Base-by-base conservation (phyloP, 2,797 vertebrate species). In the Sebastiscus tertius region DNA sequence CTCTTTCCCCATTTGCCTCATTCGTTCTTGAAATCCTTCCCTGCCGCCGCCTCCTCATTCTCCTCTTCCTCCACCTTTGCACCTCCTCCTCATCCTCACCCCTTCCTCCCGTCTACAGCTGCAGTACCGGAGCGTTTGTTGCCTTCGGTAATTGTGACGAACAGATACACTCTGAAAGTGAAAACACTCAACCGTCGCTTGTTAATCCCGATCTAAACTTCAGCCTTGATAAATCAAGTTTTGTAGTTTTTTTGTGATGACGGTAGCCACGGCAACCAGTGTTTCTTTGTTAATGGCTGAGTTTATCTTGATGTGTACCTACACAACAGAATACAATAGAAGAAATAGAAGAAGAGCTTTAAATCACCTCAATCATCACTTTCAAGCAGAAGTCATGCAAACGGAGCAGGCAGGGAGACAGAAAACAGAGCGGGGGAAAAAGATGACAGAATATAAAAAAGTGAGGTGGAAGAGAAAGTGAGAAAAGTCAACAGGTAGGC, bases 401-500 rank as follows among this genome's bases (percentile, higher is more conserved):
- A 52, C 67, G 31, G 18, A 56, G 24, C 10, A 75, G 67, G 8
- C 24, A 65, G 27, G 14, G 24, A 59, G 18, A 36, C 4, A 33
- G 27, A 65, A 52, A 60, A 20, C 29, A 18, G 1, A 8, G 29
- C 14, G 39, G 39, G 14, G 14, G 42, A 1, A 46, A 46, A 46
- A 46, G 42, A 46, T 46, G 42, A 18, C 14, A 52, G 20, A 18
- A 52, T 52, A 7, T 4, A 39, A 52, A 73, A 72, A 77, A 52
- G 54, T 36, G 22, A 67, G 62, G 14, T 8, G 31, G 27, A 76
- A 39, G 12, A 85, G 1, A 63, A 59, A 70, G 49, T 13, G 52
- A 29, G 20, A 46, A 55, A 79, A 73, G 72, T 85, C 81, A 83
- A 85, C 85, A 90, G 82, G 88, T 86, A 77, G 60, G 49, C 31